Evolutionary conservation across 2,888 invertebrate species (phyloP), one percentile per base, ranked within the genome.

Genomic region (Oscheius onirici): DNA sequence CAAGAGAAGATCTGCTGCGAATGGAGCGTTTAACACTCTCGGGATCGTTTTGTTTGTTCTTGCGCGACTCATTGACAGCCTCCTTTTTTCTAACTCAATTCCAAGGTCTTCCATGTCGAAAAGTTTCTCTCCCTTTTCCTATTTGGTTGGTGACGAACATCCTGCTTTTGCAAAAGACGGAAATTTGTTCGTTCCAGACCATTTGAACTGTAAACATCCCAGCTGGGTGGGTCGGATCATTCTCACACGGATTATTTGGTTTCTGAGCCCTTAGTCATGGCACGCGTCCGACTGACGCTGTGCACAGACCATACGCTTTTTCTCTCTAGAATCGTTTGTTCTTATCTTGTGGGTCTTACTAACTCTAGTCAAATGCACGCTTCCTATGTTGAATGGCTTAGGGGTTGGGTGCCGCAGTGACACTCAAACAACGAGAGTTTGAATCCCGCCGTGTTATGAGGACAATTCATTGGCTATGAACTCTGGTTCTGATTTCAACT

Each of bases 21-120:
- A 3, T 20, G 15, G 46, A 46, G 15, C 46, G 46, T 15, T 46
- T 46, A 46, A 46, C 46, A 46, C 46, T 46, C 46, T 46, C 46
- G 46, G 55, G 55, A 55, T 55, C 55, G 55, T 55, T 55, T 46
- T 55, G 55, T 55, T 55, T 55, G 55, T 26, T 55, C 28, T 55
- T 28, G 26, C 34, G 28, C 26, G 28, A 15, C 55, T 55, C 55
- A 34, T 34, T 55, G 55, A 26, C 55, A 55, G 26, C 28, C 28
- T 26, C 55, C 24, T 24, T 13, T 26, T 26, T 28, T 55, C 28
- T 20, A 34, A 34, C 34, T 34, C 34, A 34, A 3, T 34, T 34
- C 34, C 34, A 34, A 34, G 34, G 34, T 34, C 34, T n/a, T n/a
- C n/a, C n/a, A n/a, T 34, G 34, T 34, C 34, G 3, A 3, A 34